Evolutionary conservation across 2,113 vertebrate species (phyloP), one percentile per base, ranked within the genome.

Genomic region (Pelusios castaneus): DNA sequence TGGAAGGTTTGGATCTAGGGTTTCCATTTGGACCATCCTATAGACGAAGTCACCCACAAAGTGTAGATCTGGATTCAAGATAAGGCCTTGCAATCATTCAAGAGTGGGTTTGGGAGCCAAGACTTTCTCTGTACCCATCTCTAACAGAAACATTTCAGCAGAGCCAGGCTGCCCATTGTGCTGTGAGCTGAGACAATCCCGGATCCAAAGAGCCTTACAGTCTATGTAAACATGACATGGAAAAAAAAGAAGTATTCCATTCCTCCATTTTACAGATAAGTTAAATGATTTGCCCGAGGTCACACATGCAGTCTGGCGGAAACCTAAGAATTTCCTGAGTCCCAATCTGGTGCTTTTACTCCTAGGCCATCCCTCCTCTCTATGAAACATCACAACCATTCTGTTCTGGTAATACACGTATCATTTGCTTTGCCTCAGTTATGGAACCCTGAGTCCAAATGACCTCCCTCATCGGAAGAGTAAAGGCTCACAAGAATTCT

Each of bases 381-480:
- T 63, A 77, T 87, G 92, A 91, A 89, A 91, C 63, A 41, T 54
- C 92, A 90, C 87, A 60, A 52, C 51, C 60, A 56, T 34, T 8
- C 3, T 0, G 25, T 82, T 92, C 79, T 80, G 79, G 60, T 38
- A 92, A 41, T 55, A 90, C 89, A 85, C 93, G 84, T 63, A 95
- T 93, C 81, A 55, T 93, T 95, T 94, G 84, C 81, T 9, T 11
- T 91, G 84, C 77, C 83, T 27, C 60, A 85, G 79, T 77, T 76
- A 38, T 87, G 93, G 91, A 77, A 95, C 78, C 41, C 29, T 87
- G 47, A 55, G 80, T 93, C 86, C 84, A 70, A 87, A 85, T 89
- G 76, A 80, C 87, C 83, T 96, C 90, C 96, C 82, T 56, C 88
- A 91, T 93, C 85, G 84, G 91, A 95, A 81, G 86, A 73, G 47